Percentiles rank a stretch among this genome's conserved stretches.
Evolutionary conservation across 2,113 vertebrate genomes (phyloP).

Genomic region (Butorides virescens): DNA sequence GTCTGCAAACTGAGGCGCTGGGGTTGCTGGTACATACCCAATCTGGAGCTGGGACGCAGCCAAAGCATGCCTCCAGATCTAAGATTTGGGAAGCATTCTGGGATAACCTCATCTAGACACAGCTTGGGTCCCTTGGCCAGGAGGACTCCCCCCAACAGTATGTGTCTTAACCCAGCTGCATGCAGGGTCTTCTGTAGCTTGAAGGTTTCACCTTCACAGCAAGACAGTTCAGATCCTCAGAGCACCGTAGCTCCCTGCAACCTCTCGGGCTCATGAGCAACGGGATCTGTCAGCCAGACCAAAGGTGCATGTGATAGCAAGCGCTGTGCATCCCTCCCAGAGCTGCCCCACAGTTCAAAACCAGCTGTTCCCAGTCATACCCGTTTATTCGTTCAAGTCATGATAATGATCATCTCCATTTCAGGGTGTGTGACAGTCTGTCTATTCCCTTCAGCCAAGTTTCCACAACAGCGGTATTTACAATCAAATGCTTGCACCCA

Average conservation of each 20-base stretch:
- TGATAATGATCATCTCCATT: neutral
- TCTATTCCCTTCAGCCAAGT: constrained; percentile 1
- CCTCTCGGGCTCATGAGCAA: neutral
- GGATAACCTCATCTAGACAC: constrained; percentile 53
- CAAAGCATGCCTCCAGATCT: constrained; percentile 52
- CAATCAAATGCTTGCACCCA: neutral
- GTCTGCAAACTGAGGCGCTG: neutral
- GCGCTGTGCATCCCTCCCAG: neutral
- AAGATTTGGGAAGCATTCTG: constrained; percentile 35
- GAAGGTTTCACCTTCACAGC: neutral
- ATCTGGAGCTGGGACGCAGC: neutral
- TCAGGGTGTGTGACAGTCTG: neutral
- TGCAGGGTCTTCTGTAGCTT: neutral
- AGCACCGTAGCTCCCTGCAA: neutral
- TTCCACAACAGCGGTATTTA: neutral
- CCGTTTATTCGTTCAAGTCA: neutral
- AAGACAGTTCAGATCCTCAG: neutral
- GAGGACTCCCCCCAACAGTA: neutral
- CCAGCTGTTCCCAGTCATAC: constrained; percentile 2
- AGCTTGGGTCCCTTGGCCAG: neutral
- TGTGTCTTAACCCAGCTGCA: neutral
- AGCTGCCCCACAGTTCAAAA: neutral
- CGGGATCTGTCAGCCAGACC: neutral
- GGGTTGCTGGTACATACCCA: constrained; percentile 22
- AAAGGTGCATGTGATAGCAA: neutral